Evolutionary conservation across 2,888 invertebrate species (phyloP).

Genomic region (Standfussiana lucernea): DNA sequence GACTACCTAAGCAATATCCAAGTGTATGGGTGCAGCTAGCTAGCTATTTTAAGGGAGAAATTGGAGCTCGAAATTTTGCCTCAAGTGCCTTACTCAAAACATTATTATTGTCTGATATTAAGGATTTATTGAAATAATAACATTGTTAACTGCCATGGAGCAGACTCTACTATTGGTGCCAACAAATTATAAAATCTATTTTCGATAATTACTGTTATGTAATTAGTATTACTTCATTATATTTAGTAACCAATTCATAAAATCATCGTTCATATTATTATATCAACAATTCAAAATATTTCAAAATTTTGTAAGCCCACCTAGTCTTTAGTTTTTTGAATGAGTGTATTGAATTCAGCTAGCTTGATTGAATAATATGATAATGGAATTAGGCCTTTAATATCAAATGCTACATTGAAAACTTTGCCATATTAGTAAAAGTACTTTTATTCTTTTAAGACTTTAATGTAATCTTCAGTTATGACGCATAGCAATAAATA

Average conservation of each 20-base stretch:
- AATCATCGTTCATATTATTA: slow-evolving; percentile 68
- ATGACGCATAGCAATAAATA: slow-evolving; percentile 82
- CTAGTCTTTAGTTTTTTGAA: slow-evolving; percentile 88
- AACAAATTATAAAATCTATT: slow-evolving; percentile 75
- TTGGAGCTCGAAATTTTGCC: slow-evolving; percentile 66
- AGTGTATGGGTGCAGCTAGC: slow-evolving; percentile 82
- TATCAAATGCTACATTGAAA: slow-evolving; percentile 90
- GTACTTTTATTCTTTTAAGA: slow-evolving; percentile 89
- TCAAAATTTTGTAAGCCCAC: slow-evolving; percentile 88
- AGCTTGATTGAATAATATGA: slow-evolving; percentile 81
- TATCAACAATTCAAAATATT: slow-evolving; percentile 72
- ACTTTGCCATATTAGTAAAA: slow-evolving; percentile 91
- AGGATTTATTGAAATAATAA: slow-evolving; percentile 38
- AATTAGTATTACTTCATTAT: slow-evolving; percentile 72
- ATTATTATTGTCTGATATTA: slow-evolving; percentile 51
- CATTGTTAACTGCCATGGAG: slow-evolving; percentile 43
- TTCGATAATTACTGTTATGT: slow-evolving; percentile 71
- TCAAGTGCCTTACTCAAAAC: slow-evolving; percentile 74
- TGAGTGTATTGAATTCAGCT: slow-evolving; percentile 82
- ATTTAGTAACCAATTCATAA: slow-evolving; percentile 65
- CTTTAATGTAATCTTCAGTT: slow-evolving; percentile 86
- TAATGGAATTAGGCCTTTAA: slow-evolving; percentile 84
- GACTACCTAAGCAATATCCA: slow-evolving; percentile 73
- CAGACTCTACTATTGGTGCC: slow-evolving; percentile 72
- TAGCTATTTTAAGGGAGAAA: slow-evolving; percentile 74